A percentile compares a stretch with the other conserved stretches of the same genome.
Conservation (phyloP, 92 coral and sea anemone genomes). For the Chrysogorgia sp. region DNA sequence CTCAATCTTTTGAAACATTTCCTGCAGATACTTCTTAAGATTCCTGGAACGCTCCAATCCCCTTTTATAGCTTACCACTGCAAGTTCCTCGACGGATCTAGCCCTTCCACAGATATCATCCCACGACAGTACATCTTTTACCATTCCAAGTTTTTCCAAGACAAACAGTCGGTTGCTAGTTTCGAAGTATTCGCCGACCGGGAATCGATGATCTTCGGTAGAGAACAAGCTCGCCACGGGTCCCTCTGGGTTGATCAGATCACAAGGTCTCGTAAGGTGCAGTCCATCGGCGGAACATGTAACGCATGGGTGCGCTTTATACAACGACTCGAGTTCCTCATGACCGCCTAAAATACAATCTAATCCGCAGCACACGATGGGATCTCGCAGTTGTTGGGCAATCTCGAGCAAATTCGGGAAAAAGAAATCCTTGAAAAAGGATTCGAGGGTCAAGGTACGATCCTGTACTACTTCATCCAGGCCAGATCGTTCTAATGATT, state of each 20-base stretch:
- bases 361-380: slow-evolving; percentile 64
- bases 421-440: slow-evolving; percentile 69
- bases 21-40: slow-evolving; percentile 64
- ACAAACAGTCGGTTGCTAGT: slow-evolving; percentile 72
- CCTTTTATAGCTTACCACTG: slow-evolving; percentile 46
- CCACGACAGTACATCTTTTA: slow-evolving; percentile 65
- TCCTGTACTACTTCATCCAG: slow-evolving; percentile 42
- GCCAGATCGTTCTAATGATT: slow-evolving; percentile 65
- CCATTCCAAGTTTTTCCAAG: slow-evolving; percentile 75
- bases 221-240: slow-evolving; percentile 69
- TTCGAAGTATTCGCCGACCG: slow-evolving; percentile 65
- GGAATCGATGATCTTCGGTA: slow-evolving; percentile 70
- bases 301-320: slow-evolving; percentile 62
- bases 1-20: slow-evolving; percentile 34
- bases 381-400: slow-evolving; percentile 56
- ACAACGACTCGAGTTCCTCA: slow-evolving; percentile 49
- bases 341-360: slow-evolving; percentile 73
- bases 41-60: background rate
- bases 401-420: slow-evolving; percentile 64
- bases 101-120: slow-evolving; percentile 71
- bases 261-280: slow-evolving; percentile 60
- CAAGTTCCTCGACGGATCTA: slow-evolving; percentile 63
- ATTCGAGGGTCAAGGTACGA: slow-evolving; percentile 72
- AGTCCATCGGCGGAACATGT: slow-evolving; percentile 63
- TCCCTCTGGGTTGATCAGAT: slow-evolving; percentile 67